Evolutionary conservation across 2,797 vertebrate genomes (phyloP).

Genomic region (Arnoldichthys spilopterus): DNA sequence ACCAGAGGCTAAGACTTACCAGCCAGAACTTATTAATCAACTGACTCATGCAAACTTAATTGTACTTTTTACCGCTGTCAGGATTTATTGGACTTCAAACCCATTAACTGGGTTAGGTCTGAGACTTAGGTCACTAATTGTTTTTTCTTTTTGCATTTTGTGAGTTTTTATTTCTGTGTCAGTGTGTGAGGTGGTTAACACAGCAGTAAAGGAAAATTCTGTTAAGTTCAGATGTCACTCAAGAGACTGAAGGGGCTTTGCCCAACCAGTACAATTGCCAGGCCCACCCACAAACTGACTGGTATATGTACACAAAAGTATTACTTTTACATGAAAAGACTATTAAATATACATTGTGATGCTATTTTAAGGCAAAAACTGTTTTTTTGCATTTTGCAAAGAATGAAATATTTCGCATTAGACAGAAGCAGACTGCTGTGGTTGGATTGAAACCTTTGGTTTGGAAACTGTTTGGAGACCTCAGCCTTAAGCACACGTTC

Average conservation of each 20-base stretch:
- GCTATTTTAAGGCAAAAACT: no score
- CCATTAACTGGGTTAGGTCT: not conserved
- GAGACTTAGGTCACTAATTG: not conserved
- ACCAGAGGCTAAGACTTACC: slow-evolving; percentile 65
- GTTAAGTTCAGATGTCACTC: not conserved
- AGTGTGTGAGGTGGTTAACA: not conserved
- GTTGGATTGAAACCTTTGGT: no score
- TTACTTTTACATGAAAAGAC: no score
- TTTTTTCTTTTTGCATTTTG: not conserved
- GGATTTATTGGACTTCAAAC: slow-evolving; percentile 10
- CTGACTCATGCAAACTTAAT: slow-evolving; percentile 24
- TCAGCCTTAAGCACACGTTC: no score
- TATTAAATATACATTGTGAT: no score
- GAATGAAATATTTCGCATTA: no score
- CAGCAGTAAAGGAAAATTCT: not conserved
- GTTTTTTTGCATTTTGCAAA: no score
- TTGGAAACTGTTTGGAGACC: no score
- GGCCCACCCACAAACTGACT: no score
- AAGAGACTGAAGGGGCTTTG: not conserved
- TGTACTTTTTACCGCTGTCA: slow-evolving; percentile 31
- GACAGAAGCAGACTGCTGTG: no score
- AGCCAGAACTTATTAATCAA: slow-evolving; percentile 71
- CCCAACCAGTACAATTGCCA: no score
- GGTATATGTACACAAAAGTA: no score
- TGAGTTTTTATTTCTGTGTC: not conserved